Conservation (phyloP, 2,797 vertebrate species). For the Agapornis canus region DNA sequence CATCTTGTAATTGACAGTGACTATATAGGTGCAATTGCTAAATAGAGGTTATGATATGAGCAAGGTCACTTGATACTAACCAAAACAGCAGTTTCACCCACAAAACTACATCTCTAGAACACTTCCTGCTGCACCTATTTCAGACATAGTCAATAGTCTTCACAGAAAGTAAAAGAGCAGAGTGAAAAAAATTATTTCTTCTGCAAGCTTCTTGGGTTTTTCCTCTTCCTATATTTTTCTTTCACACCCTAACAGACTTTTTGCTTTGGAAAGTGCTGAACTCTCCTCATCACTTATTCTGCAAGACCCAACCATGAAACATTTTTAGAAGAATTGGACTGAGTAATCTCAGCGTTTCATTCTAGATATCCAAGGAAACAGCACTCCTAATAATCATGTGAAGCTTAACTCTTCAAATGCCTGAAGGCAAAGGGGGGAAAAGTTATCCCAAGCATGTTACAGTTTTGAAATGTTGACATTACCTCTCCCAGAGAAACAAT, state of each 20-base stretch:
- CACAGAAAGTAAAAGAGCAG: not conserved
- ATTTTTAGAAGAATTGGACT: not conserved
- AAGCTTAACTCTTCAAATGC: not conserved
- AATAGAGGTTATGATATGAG: not conserved
- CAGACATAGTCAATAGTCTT: not conserved
- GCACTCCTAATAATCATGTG: not conserved
- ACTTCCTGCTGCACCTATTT: not conserved
- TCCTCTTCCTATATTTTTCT: not conserved
- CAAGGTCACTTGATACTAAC: not conserved
- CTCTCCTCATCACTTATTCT: not conserved
- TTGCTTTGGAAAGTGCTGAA: not conserved
- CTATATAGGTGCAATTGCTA: not conserved
- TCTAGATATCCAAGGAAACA: not conserved
- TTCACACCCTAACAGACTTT: not conserved
- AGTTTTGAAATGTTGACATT: not conserved
- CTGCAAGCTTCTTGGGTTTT: not conserved
- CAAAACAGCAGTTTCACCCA: not conserved
- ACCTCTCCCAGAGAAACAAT: conserved; percentile 70
- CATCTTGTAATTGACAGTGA: not conserved
- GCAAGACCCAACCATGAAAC: not conserved
- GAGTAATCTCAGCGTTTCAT: not conserved
- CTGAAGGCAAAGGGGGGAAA: not conserved
- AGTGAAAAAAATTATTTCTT: not conserved
- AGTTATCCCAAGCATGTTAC: not conserved
- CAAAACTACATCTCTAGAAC: not conserved